These are phyloP conservation scores for Habropoda laboriosa DNA, from an alignment of 1,140 invertebrate genomes.

Conservation along the genomic window DNA sequence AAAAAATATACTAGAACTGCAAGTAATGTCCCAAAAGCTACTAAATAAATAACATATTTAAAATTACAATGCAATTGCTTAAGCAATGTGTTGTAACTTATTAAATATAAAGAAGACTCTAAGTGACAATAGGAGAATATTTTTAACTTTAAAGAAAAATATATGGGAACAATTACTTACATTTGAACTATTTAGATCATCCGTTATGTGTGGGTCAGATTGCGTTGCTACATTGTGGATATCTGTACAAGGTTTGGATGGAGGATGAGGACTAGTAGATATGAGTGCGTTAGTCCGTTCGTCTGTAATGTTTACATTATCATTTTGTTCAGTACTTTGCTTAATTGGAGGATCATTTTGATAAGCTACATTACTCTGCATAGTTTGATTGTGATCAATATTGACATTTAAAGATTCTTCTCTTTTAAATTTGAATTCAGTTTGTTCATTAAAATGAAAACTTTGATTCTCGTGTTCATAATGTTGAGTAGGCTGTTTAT, in stretches of 20 bases:
- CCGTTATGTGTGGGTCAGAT: conserved; percentile 70
- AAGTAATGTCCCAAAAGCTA: conserved; percentile 61
- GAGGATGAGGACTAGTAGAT: conserved; percentile 54
- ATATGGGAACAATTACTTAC: conserved; percentile 75
- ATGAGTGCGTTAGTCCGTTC: conserved; percentile 44
- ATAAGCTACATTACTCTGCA: conserved; percentile 1
- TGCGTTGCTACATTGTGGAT: conserved; percentile 73
- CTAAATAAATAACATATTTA: conserved; percentile 15
- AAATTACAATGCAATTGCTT: not conserved
- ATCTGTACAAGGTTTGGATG: conserved; percentile 68
- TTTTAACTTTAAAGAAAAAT: conserved; percentile 43
- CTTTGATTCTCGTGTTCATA: conserved; percentile 32
- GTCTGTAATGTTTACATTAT: conserved; percentile 37
- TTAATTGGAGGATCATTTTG: conserved; percentile 17
- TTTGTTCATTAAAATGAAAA: conserved; percentile 15
- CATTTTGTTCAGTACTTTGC: conserved; percentile 30
- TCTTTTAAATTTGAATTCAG: conserved; percentile 6
- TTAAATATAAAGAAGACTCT: conserved; percentile 24
- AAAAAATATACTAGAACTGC: conserved; percentile 48
- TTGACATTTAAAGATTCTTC: not conserved
- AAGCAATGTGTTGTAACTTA: not conserved
- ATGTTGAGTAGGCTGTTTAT: conserved; percentile 12
- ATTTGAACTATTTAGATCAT: conserved; percentile 67
- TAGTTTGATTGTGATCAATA: conserved; percentile 21
- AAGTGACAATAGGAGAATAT: conserved; percentile 2